Base-by-base conservation (phyloP, 1,140 invertebrate species). In the Ptiloglossa arizonensis region DNA sequence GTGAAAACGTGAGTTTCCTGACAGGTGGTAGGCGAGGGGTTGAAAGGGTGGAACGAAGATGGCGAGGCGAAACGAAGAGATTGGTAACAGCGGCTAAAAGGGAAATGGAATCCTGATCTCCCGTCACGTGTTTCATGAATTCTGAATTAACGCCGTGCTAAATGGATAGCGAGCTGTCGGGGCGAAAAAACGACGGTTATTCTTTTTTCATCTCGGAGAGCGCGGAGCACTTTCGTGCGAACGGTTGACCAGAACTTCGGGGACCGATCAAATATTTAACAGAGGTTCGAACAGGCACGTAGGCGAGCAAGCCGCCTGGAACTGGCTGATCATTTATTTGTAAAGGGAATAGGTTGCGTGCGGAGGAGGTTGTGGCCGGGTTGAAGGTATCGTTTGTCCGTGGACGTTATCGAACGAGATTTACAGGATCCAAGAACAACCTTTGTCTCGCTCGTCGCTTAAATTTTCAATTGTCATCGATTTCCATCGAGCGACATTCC, bases 251-350 rank as follows among this genome's bases (percentile, higher is more conserved):
- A 54, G 48, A 52, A 54, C 71, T 73, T 64, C 24, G 59, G 59
- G n/a, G 57, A 41, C 46, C 57, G 60, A 64, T 73, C 27, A 73
- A 73, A 73, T 73, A 73, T 73, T 73, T 73, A 73, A 54, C 24
- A 24, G 6, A 41, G 24, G 15, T 54, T 29, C 17, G 22, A 66
- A 38, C 35, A 8, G 19, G 57, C 19, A 38, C 11, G 35, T 8
- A n/a, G 6, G 8, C 15, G 19, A 6, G 11, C n/a, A 11, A 44
- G 11, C 59, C n/a, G n/a, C n/a, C n/a, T 41, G 29, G 22, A 64
- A 64, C 32, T 27, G 59, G 35, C 59, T 73, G 56, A 63, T 64
- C 59, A 73, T 73, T 73, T 73, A 73, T 73, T 64, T 64, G 32
- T 64, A 41, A 52, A 52, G 46, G 32, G 48, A 38, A 64, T 63